A percentile compares a stretch with the other conserved stretches of the same genome.
These are phyloP conservation scores for Arrhamphus sclerolepis DNA, from an alignment of 2,797 vertebrate genomes.

Conservation along the genomic window DNA sequence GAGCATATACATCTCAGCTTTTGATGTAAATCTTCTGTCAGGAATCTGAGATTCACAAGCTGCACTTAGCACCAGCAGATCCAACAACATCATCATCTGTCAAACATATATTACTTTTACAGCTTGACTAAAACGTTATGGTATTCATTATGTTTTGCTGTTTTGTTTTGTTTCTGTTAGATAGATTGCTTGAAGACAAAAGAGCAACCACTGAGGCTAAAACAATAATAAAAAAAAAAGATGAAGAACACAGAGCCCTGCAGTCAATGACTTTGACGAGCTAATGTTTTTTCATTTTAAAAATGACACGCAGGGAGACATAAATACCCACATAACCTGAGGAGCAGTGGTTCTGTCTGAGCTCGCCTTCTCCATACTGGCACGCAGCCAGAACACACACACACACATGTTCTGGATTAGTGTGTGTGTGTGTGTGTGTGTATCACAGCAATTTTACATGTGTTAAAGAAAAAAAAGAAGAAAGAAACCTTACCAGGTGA, in stretches of 20 bases:
- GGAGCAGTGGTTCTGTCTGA: constrained; percentile 56
- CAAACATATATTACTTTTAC: constrained; percentile 4
- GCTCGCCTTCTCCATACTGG: constrained; percentile 51
- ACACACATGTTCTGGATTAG: constrained; percentile 33
- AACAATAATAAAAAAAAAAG: background rate
- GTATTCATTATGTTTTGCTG: background rate
- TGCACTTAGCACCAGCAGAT: constrained; percentile 9
- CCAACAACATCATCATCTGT: constrained; percentile 6
- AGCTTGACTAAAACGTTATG: too few species aligned
- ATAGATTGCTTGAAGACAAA: background rate
- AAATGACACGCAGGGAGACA: constrained; percentile 36
- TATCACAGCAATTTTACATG: constrained; percentile 15
- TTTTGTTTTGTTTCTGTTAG: background rate
- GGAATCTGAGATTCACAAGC: constrained; percentile 27
- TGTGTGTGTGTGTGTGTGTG: constrained; percentile 5
- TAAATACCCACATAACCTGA: constrained; percentile 46
- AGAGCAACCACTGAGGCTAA: background rate
- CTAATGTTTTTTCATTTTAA: constrained; percentile 62
- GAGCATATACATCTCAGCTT: constrained; percentile 51
- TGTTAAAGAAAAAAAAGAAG: too few species aligned
- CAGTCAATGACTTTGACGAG: constrained; percentile 31
- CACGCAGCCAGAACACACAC: constrained; percentile 35
- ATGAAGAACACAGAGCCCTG: background rate
- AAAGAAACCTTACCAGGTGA: constrained; percentile 24
- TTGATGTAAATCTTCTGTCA: constrained; percentile 55